Evolutionary conservation across 2,113 vertebrate genomes (phyloP).

Genomic region (Terrapene triunguis): DNA sequence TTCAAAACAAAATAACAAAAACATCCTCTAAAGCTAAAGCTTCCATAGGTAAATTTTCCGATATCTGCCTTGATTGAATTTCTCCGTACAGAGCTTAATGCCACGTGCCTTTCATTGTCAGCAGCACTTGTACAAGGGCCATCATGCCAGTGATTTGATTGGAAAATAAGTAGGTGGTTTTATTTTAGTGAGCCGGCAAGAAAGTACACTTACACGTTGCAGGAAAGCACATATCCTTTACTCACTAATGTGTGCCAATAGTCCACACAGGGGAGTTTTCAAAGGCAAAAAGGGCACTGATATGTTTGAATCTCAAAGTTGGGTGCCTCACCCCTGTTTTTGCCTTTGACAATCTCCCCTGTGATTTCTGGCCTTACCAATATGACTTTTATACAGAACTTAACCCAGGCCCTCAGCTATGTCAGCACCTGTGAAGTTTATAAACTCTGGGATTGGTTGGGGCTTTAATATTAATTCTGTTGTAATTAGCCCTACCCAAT

Average conservation of each 20-base stretch:
- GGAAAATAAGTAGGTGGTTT: background rate
- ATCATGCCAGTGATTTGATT: background rate
- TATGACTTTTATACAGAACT: background rate
- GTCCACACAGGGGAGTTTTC: background rate
- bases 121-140: background rate
- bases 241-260: background rate
- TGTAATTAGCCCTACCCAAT: background rate
- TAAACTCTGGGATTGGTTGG: background rate
- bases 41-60: accelerated
- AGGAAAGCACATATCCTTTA: background rate
- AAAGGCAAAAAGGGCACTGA: background rate
- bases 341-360: background rate
- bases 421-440: background rate
- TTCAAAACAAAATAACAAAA: background rate
- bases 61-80: background rate
- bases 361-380: background rate
- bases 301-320: background rate
- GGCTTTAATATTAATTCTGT: background rate
- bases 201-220: background rate
- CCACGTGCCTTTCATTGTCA: background rate
- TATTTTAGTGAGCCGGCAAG: background rate
- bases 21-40: background rate
- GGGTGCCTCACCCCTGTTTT: background rate
- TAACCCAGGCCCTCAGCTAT: background rate
- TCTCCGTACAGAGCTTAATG: background rate